A percentile compares a stretch with the other conserved stretches of the same genome.
Evolutionary conservation across 2,113 vertebrate species (phyloP).

Genomic region (Cyprinodon variegatus): DNA sequence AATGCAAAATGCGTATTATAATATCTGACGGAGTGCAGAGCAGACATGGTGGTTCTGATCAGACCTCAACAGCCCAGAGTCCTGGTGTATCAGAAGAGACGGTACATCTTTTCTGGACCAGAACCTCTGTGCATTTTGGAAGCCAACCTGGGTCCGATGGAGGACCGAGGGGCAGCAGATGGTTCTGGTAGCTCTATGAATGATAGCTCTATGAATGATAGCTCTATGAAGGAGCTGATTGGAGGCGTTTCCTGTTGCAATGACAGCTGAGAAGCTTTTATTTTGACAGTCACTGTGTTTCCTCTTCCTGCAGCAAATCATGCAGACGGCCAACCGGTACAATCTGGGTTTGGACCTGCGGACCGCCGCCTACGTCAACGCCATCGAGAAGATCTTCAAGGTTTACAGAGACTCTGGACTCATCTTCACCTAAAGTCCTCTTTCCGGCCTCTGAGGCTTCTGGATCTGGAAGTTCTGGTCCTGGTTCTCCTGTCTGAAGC

Average conservation of each 20-base stretch:
- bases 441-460: neutral
- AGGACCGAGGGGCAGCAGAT: no score
- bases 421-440: constrained; percentile 87
- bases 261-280: neutral
- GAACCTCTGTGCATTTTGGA: no score
- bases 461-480: neutral
- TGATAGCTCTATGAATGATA: no score
- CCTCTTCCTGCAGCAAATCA: constrained; percentile 88
- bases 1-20: no score
- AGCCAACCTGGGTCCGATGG: no score
- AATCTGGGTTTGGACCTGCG: constrained; percentile 94
- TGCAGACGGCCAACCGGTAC: constrained; percentile 94
- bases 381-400: constrained; percentile 97
- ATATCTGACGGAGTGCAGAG: no score
- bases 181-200: no score
- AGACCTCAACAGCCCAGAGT: no score
- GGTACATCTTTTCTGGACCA: no score
- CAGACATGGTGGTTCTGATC: no score
- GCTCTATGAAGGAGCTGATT: no score
- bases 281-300: neutral
- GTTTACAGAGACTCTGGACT: constrained; percentile 96
- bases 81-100: no score
- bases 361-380: constrained; percentile 96
- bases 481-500: neutral
- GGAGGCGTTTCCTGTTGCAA: neutral